Evolutionary conservation across 2,113 vertebrate species (phyloP), one percentile per base, ranked within the genome.

Genomic region (Tinamus guttatus): DNA sequence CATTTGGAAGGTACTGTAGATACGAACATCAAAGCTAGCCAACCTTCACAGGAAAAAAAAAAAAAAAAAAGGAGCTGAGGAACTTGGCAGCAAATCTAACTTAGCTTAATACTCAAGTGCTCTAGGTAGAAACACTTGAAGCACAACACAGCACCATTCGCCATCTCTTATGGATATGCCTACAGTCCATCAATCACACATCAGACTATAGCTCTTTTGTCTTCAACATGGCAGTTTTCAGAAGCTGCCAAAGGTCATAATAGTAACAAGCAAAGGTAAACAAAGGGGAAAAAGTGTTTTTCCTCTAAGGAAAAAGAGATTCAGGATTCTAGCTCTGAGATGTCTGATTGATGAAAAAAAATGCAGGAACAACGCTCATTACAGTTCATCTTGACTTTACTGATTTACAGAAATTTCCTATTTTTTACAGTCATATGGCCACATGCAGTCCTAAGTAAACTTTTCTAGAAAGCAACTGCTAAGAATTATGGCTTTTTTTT

Each of bases 11-110:
- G 41, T 63, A 6, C 63, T 68, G 25, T 43, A 87, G 87, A 91
- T 93, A 95, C 74, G 45, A 74, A 95, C 47, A 91, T 93, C 84
- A 95, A 95, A 95, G 87, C 15, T 82, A 70, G 36, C 17, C 91
- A 87, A 87, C 71, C 36, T 87, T 47, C 70, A 67, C 27, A 83
- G 68, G 60, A 85, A 9, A 47, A 47, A 47, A 47, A 21, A 16
- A 47, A 47, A 47, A 47, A 47, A 19, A 19, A 20, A 20, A 20
- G 45, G 18, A 47, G 19, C 69, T 68, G 86, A 89, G 25, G 52
- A 68, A 81, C 52, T 69, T 4, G 1, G 27, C 86, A 94, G 38
- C 62, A 75, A 94, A 84, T 30, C 21, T 84, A 47, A 68, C 92
- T 92, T 90, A 75, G 84, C 25, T n/a, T 11, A 45, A 27, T 71